Conservation (phyloP, 2,888 invertebrate species). For the Thymelicus acteon region DNA sequence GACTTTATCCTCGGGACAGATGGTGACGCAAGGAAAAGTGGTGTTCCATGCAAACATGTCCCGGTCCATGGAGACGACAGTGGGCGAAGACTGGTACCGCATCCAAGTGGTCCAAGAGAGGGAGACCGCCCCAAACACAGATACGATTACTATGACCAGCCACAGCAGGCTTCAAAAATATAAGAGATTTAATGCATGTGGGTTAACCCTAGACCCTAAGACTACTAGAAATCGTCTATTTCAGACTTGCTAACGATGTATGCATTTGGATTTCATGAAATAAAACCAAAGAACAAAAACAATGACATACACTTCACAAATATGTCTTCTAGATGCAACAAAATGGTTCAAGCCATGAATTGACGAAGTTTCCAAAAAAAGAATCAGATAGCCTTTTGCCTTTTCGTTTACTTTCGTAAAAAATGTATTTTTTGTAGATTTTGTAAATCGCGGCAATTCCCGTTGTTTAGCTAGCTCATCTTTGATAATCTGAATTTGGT, state of each 20-base stretch:
- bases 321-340: constrained; percentile 71
- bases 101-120: constrained; percentile 86
- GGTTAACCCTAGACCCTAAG: too few relatives aligned
- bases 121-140: constrained; percentile 81
- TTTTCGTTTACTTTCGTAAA: constrained; percentile 46
- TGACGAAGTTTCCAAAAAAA: constrained; percentile 79
- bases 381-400: constrained; percentile 58
- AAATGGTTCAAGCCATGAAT: constrained; percentile 84
- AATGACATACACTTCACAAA: constrained; percentile 73
- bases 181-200: too few relatives aligned
- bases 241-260: too few relatives aligned
- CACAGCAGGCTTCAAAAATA: constrained; percentile 79
- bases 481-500: constrained; percentile 57
- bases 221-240: too few relatives aligned
- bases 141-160: constrained; percentile 81
- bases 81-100: constrained; percentile 88
- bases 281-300: not conserved
- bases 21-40: constrained; percentile 87
- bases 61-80: constrained; percentile 90
- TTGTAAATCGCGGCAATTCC: constrained; percentile 1
- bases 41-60: constrained; percentile 90
- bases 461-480: constrained; percentile 48
- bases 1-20: constrained; percentile 86
- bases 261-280: too few relatives aligned
- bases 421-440: constrained; percentile 39